These are phyloP conservation scores for Poeciliopsis retropinna DNA, from an alignment of 2,113 vertebrate genomes.

Conservation along the genomic window DNA sequence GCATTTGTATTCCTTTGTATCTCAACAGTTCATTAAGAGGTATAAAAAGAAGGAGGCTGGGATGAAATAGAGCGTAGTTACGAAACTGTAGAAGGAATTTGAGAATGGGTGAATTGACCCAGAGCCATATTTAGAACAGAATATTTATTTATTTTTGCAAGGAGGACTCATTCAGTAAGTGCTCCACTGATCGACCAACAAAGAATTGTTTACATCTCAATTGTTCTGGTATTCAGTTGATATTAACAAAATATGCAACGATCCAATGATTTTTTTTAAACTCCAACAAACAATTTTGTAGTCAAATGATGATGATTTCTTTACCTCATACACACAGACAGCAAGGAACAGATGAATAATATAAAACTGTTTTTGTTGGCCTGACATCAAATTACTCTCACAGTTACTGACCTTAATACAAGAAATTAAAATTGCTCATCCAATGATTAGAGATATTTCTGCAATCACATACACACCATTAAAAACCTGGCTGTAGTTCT, in stretches of 20 bases:
- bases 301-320: not conserved
- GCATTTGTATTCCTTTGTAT: not conserved
- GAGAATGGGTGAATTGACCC: not conserved
- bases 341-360: not conserved
- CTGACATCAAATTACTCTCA: not conserved
- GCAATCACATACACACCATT: not conserved
- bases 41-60: not conserved
- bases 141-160: not conserved
- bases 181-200: not conserved
- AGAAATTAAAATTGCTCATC: slow-evolving; percentile 11
- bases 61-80: not conserved
- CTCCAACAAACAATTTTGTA: not conserved
- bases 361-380: not conserved
- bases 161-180: not conserved
- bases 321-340: not conserved
- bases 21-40: not conserved
- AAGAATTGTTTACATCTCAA: too few species aligned
- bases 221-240: too few species aligned
- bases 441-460: slow-evolving; percentile 7
- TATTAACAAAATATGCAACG: too few species aligned
- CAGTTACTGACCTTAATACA: slow-evolving; percentile 6
- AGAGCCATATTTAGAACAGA: not conserved
- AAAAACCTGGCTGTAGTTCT: slow-evolving; percentile 12
- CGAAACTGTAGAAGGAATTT: not conserved
- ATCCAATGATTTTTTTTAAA: not conserved